A percentile compares a stretch with the other conserved stretches of the same genome.
phyloP scores from a whole-genome alignment of 2,888 invertebrate species.

The Pterostichus madidus region DNA sequence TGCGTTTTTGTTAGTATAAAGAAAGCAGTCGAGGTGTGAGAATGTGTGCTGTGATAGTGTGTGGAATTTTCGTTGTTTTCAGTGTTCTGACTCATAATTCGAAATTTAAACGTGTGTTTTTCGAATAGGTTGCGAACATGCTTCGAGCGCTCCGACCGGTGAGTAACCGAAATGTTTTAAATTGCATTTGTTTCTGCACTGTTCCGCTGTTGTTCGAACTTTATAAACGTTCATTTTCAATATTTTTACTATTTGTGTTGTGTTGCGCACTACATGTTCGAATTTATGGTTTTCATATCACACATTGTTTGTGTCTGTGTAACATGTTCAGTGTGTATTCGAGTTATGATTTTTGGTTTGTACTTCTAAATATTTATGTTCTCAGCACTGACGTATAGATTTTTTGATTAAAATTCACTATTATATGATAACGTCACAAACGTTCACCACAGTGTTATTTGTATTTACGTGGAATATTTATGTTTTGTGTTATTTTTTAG shows the following conservation, averaged over 20 bases:
- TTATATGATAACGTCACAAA: background rate
- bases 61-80: constrained; percentile 31
- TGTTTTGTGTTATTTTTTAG: background rate
- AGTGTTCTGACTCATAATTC: background rate
- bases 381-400: background rate
- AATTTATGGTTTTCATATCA: constrained; percentile 27
- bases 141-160: constrained; percentile 28
- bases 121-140: constrained; percentile 25
- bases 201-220: constrained; percentile 22
- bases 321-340: constrained; percentile 4
- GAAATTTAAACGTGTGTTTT: constrained; percentile 43
- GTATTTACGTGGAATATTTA: too few relatives aligned
- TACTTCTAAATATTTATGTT: background rate
- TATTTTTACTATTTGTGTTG: constrained; percentile 36
- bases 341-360: constrained; percentile 2
- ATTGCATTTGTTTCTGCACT: constrained; percentile 12
- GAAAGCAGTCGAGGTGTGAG: background rate
- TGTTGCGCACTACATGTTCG: constrained; percentile 28
- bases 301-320: constrained; percentile 16
- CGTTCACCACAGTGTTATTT: background rate
- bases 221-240: constrained; percentile 5
- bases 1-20: background rate
- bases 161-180: constrained; percentile 37
- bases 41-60: background rate
- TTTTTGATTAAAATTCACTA: constrained; percentile 1